These are phyloP conservation scores for Mionectes macconnelli DNA, from an alignment of 2,113 vertebrate genomes.

Conservation along the genomic window DNA sequence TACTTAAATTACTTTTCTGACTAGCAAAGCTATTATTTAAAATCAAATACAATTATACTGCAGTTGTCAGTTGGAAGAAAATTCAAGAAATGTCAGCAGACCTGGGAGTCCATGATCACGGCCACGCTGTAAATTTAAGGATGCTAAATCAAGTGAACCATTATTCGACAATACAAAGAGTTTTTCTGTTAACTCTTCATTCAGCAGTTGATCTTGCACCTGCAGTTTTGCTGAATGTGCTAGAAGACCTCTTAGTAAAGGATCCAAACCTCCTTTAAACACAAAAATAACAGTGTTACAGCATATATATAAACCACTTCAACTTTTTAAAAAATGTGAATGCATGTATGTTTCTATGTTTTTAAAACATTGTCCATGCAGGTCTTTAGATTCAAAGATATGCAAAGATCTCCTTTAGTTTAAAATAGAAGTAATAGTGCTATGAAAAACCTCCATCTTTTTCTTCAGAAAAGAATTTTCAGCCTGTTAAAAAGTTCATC, in stretches of 20 bases:
- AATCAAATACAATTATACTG: neutral
- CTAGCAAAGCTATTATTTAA: neutral
- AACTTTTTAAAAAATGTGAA: neutral
- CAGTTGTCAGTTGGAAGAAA: neutral
- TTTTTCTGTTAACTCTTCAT: slow-evolving; percentile 84
- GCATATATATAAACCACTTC: neutral
- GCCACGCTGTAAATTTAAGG: slow-evolving; percentile 92
- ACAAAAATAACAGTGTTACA: neutral
- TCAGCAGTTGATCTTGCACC: slow-evolving; percentile 78
- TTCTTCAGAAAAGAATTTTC: neutral
- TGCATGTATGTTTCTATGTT: neutral
- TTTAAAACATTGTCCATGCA: neutral
- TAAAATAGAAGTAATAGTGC: neutral
- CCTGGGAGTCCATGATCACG: slow-evolving; percentile 94
- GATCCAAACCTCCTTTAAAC: slow-evolving; percentile 89
- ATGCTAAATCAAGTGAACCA: slow-evolving; percentile 84
- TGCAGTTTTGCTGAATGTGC: slow-evolving; percentile 77
- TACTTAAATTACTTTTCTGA: neutral
- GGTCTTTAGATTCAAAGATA: neutral
- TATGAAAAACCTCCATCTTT: neutral
- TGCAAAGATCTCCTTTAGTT: neutral
- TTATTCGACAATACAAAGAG: slow-evolving; percentile 79
- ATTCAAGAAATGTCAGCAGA: slow-evolving; percentile 37
- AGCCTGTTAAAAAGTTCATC: neutral
- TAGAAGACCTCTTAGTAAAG: slow-evolving; percentile 87